A percentile compares a stretch with the other conserved stretches of the same genome.
Evolutionary conservation across 2,113 vertebrate species (phyloP).

Genomic region (Pyrgilauda ruficollis): DNA sequence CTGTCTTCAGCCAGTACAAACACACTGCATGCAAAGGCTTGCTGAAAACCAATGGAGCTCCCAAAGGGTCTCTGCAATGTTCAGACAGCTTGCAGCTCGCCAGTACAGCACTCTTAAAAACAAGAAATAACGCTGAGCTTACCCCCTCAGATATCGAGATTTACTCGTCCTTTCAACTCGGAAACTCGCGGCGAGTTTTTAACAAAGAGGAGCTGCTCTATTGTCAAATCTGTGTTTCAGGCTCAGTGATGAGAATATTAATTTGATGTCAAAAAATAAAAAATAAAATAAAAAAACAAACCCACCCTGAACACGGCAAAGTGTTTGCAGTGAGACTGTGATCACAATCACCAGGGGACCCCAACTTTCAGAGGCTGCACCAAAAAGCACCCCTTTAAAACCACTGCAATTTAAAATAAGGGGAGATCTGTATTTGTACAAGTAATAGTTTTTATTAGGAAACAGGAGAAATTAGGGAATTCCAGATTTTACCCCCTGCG

Average conservation of each 20-base stretch:
- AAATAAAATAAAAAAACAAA: background rate
- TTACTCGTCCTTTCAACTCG: slow-evolving; percentile 70
- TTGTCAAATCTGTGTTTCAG: slow-evolving; percentile 51
- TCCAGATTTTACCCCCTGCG: background rate
- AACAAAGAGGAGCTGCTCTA: slow-evolving; percentile 64
- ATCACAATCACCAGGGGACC: slow-evolving; percentile 34
- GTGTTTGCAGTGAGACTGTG: slow-evolving; percentile 5
- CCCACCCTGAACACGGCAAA: background rate
- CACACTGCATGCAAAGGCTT: slow-evolving; percentile 74
- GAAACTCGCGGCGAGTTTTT: slow-evolving; percentile 63
- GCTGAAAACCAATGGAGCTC: slow-evolving; percentile 68
- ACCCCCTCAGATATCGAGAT: slow-evolving; percentile 65
- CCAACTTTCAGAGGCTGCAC: background rate
- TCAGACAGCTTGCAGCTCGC: slow-evolving; percentile 62
- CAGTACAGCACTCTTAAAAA: slow-evolving; percentile 42
- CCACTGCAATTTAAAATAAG: background rate
- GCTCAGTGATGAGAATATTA: slow-evolving; percentile 69
- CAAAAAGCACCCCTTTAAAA: slow-evolving; percentile 27
- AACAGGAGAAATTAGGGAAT: slow-evolving; percentile 49
- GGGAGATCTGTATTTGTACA: background rate
- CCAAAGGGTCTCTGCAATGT: slow-evolving; percentile 68
- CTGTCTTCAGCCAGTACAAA: slow-evolving; percentile 92
- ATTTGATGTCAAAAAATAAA: slow-evolving; percentile 43
- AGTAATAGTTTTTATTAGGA: slow-evolving; percentile 29
- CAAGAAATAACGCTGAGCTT: slow-evolving; percentile 53